Evolutionary conservation across 2,797 vertebrate genomes (phyloP).

Genomic region (Podarcis siculus): DNA sequence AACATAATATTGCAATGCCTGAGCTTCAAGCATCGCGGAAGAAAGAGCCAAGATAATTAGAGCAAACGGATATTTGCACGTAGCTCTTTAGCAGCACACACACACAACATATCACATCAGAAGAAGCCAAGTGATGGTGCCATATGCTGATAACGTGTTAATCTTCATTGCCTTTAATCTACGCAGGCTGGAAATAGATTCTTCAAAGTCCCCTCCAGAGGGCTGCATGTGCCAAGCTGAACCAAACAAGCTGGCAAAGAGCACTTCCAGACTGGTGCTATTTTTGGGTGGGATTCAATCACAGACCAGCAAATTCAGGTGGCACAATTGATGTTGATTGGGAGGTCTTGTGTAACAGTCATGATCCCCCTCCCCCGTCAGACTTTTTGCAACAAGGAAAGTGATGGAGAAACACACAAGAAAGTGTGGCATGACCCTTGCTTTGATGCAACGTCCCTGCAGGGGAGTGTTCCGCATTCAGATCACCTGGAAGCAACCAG

Average conservation of each 20-base stretch:
- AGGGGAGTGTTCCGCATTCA: too few species aligned
- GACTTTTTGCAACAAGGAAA: too few species aligned
- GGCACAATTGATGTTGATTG: too few species aligned
- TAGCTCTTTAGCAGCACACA: slow-evolving; percentile 39
- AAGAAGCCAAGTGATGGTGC: slow-evolving; percentile 49
- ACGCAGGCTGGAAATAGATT: slow-evolving; percentile 48
- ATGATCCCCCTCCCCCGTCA: too few species aligned
- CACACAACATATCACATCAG: slow-evolving; percentile 50
- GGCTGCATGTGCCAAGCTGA: slow-evolving; percentile 19
- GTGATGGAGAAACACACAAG: too few species aligned
- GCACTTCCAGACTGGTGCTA: not conserved
- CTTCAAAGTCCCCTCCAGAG: slow-evolving; percentile 38
- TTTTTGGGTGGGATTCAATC: too few species aligned
- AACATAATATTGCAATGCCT: not conserved
- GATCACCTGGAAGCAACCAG: too few species aligned
- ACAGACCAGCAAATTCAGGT: too few species aligned
- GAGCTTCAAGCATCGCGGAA: not conserved
- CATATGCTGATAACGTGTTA: slow-evolving; percentile 64
- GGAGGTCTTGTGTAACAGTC: too few species aligned
- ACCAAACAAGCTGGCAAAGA: slow-evolving; percentile 43
- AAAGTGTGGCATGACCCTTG: too few species aligned
- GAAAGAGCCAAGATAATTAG: slow-evolving; percentile 27
- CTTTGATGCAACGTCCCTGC: too few species aligned
- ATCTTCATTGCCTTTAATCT: slow-evolving; percentile 26
- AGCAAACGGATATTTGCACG: slow-evolving; percentile 36